Evolutionary conservation across 2,888 invertebrate species (phyloP).

Genomic region (Trachelus troglodyta): DNA sequence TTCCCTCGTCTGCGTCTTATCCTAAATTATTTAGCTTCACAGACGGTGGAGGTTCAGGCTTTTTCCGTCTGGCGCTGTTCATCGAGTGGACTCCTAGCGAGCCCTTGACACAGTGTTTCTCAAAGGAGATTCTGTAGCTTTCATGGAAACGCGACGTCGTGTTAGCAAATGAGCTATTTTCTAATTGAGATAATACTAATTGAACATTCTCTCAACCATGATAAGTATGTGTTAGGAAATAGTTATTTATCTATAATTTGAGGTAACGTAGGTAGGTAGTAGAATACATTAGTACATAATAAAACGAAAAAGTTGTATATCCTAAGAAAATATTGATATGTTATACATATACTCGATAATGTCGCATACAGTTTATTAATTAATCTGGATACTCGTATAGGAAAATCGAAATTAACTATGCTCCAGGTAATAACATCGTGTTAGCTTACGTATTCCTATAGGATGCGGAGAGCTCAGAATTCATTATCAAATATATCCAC

Average conservation of each 20-base stretch:
- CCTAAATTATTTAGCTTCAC: not conserved
- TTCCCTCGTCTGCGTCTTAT: not conserved
- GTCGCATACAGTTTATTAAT: not conserved
- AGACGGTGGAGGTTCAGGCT: not conserved
- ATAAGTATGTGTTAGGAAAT: not conserved
- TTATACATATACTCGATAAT: not conserved
- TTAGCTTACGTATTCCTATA: not conserved
- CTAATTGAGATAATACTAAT: not conserved
- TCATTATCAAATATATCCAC: constrained; percentile 42
- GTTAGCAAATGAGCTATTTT: not conserved
- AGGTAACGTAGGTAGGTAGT: too few species aligned
- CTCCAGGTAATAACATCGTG: not conserved
- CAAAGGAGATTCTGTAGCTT: not conserved
- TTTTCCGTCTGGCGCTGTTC: not conserved
- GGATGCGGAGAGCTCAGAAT: constrained; percentile 7
- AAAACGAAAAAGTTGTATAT: not conserved
- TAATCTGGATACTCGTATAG: not conserved
- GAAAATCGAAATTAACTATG: not conserved
- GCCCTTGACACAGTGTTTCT: not conserved
- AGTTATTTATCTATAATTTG: not conserved
- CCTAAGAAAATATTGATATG: not conserved
- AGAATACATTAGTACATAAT: not conserved
- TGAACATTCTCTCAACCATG: not conserved
- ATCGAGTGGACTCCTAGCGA: not conserved
- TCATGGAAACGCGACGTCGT: not conserved